Conservation (phyloP, 1,140 invertebrate species). For the Heterodera carotae region DNA sequence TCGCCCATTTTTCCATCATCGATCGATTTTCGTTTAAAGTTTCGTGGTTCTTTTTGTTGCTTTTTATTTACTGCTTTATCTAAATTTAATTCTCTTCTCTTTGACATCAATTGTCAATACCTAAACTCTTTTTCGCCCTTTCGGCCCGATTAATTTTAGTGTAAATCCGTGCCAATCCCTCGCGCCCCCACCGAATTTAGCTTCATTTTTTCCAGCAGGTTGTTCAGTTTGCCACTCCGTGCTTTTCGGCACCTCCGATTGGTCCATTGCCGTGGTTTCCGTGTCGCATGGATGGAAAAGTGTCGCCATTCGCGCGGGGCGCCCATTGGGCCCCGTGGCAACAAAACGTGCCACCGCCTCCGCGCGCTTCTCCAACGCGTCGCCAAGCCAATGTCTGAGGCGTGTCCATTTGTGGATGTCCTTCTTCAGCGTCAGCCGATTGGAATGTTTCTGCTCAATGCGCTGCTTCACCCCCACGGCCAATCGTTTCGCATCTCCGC, state of each 20-base stretch:
- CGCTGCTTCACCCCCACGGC: neutral
- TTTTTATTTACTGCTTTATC: neutral
- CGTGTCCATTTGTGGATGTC: neutral
- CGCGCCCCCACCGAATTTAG: too few species aligned
- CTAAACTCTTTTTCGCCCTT: too few species aligned
- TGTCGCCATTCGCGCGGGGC: neutral
- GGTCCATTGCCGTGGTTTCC: neutral
- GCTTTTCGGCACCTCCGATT: neutral
- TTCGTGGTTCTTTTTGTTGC: neutral
- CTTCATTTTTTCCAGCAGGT: neutral
- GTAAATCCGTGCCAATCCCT: too few species aligned
- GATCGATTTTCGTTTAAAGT: neutral
- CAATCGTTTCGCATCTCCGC: neutral
- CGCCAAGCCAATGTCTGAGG: neutral
- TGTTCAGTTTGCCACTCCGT: neutral
- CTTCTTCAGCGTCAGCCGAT: neutral
- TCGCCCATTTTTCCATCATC: too few species aligned
- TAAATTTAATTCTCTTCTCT: too few species aligned
- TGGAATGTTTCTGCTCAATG: neutral
- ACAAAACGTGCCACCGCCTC: neutral
- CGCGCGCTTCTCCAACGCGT: neutral
- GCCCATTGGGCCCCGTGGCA: neutral
- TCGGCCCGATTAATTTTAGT: too few species aligned
- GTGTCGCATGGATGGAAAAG: neutral
- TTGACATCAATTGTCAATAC: too few species aligned